A percentile compares a stretch with the other conserved stretches of the same genome.
These are phyloP conservation scores for Microchrysa polita DNA, from an alignment of 2,888 invertebrate species.

Conservation along the genomic window DNA sequence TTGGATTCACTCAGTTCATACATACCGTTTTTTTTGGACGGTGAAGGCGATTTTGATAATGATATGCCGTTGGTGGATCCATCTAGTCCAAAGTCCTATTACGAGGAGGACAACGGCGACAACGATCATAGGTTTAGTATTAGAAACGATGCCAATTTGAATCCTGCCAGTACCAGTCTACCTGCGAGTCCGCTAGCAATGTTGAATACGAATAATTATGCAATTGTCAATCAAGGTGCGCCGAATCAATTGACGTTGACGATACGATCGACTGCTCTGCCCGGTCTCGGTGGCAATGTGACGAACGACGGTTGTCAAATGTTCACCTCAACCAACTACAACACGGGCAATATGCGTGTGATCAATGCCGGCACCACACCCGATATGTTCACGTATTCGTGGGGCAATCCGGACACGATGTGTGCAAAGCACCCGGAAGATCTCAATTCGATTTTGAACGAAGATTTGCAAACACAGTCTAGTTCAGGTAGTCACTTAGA, in stretches of 20 bases:
- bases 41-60: slow-evolving; percentile 43
- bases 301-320: neutral
- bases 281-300: neutral
- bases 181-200: slow-evolving; percentile 6
- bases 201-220: neutral
- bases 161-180: slow-evolving; percentile 43
- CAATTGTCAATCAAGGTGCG: neutral
- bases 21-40: neutral
- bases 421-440: slow-evolving; percentile 20
- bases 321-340: neutral
- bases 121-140: slow-evolving; percentile 42
- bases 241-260: slow-evolving; percentile 32
- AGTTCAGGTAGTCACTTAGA: slow-evolving; percentile 53
- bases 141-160: slow-evolving; percentile 46
- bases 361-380: slow-evolving; percentile 11
- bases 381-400: slow-evolving; percentile 23
- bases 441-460: slow-evolving; percentile 18
- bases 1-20: slow-evolving; percentile 9
- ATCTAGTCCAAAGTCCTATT: neutral
- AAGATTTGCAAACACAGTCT: slow-evolving; percentile 48
- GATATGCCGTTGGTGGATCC: slow-evolving; percentile 40
- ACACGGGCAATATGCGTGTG: neutral
- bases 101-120: slow-evolving; percentile 18
- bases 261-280: slow-evolving; percentile 16
- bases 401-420: too few species aligned